Conservation (phyloP, 2,888 invertebrate species). For the Tetramorium bicarinatum region DNA sequence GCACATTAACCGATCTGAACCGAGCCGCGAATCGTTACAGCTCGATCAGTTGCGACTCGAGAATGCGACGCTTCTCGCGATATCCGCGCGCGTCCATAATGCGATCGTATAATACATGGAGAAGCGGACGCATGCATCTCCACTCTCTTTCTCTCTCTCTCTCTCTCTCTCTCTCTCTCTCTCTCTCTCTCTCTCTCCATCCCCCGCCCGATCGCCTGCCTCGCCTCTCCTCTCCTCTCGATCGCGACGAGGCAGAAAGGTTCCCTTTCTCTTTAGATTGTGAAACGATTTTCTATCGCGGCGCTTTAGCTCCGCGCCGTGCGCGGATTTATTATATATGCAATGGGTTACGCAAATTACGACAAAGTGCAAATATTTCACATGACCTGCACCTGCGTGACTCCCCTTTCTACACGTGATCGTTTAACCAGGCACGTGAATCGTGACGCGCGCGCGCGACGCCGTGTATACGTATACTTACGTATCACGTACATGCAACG, state of each 20-base stretch:
- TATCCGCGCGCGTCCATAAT: conserved; percentile 24
- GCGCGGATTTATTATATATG: conserved; percentile 82
- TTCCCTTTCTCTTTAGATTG: conserved; percentile 85
- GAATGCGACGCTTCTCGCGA: conserved; percentile 32
- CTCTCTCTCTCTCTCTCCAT: neutral
- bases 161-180: no score
- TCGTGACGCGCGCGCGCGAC: conserved; percentile 54
- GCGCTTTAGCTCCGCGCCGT: conserved; percentile 70
- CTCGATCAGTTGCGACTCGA: neutral
- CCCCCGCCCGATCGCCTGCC: neutral
- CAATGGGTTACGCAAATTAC: conserved; percentile 84
- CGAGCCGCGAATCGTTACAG: neutral
- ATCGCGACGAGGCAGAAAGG: conserved; percentile 72
- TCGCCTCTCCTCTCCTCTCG: conserved; percentile 42
- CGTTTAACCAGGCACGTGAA: conserved; percentile 74
- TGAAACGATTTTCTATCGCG: conserved; percentile 82
- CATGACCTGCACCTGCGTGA: conserved; percentile 83
- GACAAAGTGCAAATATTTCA: conserved; percentile 85
- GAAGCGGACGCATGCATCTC: conserved; percentile 47
- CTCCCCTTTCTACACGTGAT: conserved; percentile 75
- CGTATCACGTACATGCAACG: neutral
- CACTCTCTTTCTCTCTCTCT: conserved; percentile 12
- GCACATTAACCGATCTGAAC: neutral
- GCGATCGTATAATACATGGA: conserved; percentile 19
- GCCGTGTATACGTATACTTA: neutral